Percentiles rank a stretch among this genome's conserved stretches.
These are phyloP conservation scores for Hirtodrosophila duncani DNA, from an alignment of 2,888 invertebrate genomes.

Conservation along the genomic window DNA sequence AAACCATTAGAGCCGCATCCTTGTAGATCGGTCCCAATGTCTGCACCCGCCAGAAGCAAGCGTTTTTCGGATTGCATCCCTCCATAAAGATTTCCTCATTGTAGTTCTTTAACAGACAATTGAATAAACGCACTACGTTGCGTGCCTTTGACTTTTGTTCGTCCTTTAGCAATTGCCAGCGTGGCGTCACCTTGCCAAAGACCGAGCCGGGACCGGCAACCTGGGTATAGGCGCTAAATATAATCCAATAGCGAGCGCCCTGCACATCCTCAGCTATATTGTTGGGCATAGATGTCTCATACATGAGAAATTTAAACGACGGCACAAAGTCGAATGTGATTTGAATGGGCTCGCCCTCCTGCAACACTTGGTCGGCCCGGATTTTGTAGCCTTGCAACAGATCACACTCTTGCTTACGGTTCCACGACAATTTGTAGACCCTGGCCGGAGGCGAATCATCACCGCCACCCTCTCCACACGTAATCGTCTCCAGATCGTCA, in stretches of 20 bases:
- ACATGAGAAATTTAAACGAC: neutral
- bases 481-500: neutral
- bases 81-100: neutral
- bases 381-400: neutral
- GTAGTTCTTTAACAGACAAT: neutral
- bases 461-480: too few species aligned
- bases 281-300: neutral
- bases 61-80: neutral
- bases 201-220: neutral
- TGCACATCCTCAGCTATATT: neutral
- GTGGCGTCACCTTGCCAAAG: slow-evolving; percentile 2
- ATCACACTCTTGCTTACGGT: neutral
- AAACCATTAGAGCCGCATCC: neutral
- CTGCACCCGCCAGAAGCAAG: neutral
- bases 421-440: neutral
- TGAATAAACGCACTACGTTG: neutral
- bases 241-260: slow-evolving; percentile 5
- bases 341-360: neutral
- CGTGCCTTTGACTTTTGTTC: neutral
- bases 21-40: neutral
- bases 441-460: too few species aligned
- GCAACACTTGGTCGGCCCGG: neutral
- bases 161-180: neutral
- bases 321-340: neutral
- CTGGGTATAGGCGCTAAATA: neutral